Evolutionary conservation across 2,113 vertebrate genomes (phyloP).

Genomic region (western clawed frog (Xenopus tropicalis)): DNA sequence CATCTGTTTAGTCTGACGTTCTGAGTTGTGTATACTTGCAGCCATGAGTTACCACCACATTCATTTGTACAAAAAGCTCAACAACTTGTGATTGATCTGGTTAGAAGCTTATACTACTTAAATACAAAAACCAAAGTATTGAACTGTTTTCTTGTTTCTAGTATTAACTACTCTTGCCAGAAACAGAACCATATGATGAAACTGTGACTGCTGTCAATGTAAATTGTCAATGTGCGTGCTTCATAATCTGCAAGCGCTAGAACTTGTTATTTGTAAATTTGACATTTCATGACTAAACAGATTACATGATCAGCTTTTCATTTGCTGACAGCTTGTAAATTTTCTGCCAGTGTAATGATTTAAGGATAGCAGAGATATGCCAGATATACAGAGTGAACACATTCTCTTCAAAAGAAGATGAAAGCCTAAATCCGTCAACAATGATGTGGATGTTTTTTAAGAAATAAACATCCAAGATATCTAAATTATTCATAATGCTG

Average conservation of each 20-base stretch:
- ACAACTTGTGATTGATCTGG: background rate
- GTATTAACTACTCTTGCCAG: background rate
- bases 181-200: background rate
- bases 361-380: background rate
- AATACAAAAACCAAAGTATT: background rate
- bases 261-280: conserved; percentile 4
- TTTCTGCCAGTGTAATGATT: background rate
- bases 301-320: background rate
- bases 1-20: background rate
- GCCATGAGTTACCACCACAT: background rate
- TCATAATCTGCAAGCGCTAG: background rate
- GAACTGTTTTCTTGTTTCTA: background rate
- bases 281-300: conserved; percentile 3
- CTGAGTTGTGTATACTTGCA: background rate
- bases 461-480: background rate
- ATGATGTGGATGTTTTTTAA: background rate
- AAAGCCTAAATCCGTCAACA: background rate
- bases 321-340: background rate
- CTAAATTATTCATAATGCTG: too few species aligned
- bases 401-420: background rate
- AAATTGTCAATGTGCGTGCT: background rate
- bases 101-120: background rate
- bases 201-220: background rate
- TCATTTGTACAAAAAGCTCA: background rate
- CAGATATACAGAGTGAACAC: background rate